A percentile compares a stretch with the other conserved stretches of the same genome.
These are phyloP conservation scores for Bombus breviceps DNA, from an alignment of 1,140 invertebrate species.

Conservation along the genomic window DNA sequence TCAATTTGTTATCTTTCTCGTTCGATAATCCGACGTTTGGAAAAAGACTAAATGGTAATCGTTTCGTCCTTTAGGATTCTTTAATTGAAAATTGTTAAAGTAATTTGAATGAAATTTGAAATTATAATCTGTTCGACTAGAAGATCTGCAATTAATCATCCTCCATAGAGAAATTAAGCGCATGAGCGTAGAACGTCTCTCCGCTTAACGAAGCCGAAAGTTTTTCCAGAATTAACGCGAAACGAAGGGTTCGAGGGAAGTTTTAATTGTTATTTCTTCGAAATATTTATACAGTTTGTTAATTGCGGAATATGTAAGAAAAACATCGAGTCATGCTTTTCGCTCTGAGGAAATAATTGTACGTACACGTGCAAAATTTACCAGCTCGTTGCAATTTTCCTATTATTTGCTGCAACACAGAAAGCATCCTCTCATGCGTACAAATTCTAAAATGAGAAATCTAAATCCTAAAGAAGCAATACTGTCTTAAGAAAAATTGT, in stretches of 20 bases:
- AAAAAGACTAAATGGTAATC: neutral
- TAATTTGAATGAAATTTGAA: neutral
- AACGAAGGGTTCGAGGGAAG: neutral
- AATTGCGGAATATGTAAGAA: slow-evolving; percentile 1
- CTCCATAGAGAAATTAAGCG: neutral
- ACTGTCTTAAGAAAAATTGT: neutral
- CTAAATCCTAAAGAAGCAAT: neutral
- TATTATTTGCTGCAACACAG: too few species aligned
- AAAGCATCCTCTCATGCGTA: too few species aligned
- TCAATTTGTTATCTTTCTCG: neutral
- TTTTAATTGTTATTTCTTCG: slow-evolving; percentile 22
- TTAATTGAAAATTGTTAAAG: neutral
- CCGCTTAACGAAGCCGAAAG: slow-evolving; percentile 6
- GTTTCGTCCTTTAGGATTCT: neutral
- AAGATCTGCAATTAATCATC: slow-evolving; percentile 4
- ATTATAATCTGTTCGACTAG: neutral
- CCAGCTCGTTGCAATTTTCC: neutral
- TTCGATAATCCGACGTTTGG: neutral
- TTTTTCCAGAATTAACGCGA: neutral
- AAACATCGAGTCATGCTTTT: neutral
- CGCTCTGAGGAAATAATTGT: neutral
- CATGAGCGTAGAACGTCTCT: neutral
- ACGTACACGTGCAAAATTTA: neutral
- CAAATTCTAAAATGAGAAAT: neutral
- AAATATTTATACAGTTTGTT: neutral